These are phyloP conservation scores for Camelus dromedarius DNA, from an alignment of 2,113 vertebrate genomes.

Conservation along the genomic window DNA sequence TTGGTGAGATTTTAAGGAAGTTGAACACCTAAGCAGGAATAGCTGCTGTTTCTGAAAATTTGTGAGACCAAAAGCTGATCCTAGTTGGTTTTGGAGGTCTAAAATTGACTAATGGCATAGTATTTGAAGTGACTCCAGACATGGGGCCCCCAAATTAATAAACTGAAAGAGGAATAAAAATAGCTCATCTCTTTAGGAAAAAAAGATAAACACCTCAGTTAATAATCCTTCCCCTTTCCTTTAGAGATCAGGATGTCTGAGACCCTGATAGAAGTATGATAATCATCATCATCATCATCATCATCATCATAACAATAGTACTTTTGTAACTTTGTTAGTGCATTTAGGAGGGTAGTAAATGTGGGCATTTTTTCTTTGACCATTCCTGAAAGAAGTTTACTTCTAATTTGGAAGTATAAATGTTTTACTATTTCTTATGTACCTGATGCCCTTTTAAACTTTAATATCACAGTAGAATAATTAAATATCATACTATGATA, in stretches of 20 bases:
- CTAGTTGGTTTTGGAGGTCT: constrained; percentile 10
- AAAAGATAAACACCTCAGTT: constrained; percentile 55
- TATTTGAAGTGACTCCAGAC: constrained; percentile 24
- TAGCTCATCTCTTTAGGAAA: constrained; percentile 43
- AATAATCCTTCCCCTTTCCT: constrained; percentile 27
- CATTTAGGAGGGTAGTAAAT: constrained; percentile 23
- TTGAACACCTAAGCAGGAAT: constrained; percentile 70
- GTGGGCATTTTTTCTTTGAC: constrained; percentile 30
- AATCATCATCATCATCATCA: not conserved
- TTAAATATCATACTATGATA: constrained; percentile 42
- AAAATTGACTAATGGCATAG: constrained; percentile 26
- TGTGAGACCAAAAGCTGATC: constrained; percentile 35
- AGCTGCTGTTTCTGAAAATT: constrained; percentile 62
- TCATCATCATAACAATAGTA: constrained; percentile 33
- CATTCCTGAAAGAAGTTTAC: constrained; percentile 74
- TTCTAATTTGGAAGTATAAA: constrained; percentile 61
- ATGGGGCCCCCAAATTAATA: not conserved
- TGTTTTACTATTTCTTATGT: constrained; percentile 44
- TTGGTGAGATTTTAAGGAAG: constrained; percentile 79
- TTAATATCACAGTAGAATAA: not conserved
- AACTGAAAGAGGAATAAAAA: constrained; percentile 32
- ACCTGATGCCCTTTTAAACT: not conserved
- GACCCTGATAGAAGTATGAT: not conserved
- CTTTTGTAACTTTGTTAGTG: constrained; percentile 34
- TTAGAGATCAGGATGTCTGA: constrained; percentile 45